Base-by-base conservation (phyloP, 1,140 invertebrate species). In the Cyclargus thomasi region DNA sequence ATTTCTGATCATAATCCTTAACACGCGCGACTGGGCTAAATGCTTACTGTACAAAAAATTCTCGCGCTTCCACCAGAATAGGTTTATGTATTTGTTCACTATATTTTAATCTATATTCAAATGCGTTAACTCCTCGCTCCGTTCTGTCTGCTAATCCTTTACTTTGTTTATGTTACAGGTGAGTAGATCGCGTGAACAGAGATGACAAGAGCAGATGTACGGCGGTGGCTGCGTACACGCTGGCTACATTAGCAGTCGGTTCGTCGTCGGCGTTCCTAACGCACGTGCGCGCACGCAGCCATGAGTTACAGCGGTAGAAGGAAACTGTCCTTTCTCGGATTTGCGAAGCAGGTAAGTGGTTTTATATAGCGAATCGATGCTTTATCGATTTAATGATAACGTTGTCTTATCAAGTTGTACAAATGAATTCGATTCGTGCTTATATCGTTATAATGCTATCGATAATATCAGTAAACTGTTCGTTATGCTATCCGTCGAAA, bases 281-380 rank as follows among this genome's bases (percentile, higher is more conserved):
- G 65, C 72, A 69, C 71, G 75, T 70, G 65, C 29, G n/a, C 21
- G 39, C 39, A 62, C 63, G 20, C 65, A 62, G 63, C 70, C 65
- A 77, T 86, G 85, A 82, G 76, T 63, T 47, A 47, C 39, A 78
- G 73, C 65, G 80, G 81, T 67, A 85, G 82, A 69, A 81, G 85
- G 69, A 88, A 88, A 73, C 76, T 88, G 7, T 88, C 85, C n/a
- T 88, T 88, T 73, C 82, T 88, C 21, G 83, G 85, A 59, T 84
- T 86, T 66, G 72, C 81, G 16, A 81, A 81, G 11, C 83, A 83
- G 82, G 85, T 88, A 55, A 81, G 83, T 82, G 11, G 18, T 23
- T 63, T 21, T 47, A 47, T 47, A 47, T 47, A 14, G 14, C 14
- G 29, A 29, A 29, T 29, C 29, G 29, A 47, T 47, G 11, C 39